These are phyloP conservation scores for Brachionichthys hirsutus DNA, from an alignment of 2,113 vertebrate genomes.

Conservation along the genomic window DNA sequence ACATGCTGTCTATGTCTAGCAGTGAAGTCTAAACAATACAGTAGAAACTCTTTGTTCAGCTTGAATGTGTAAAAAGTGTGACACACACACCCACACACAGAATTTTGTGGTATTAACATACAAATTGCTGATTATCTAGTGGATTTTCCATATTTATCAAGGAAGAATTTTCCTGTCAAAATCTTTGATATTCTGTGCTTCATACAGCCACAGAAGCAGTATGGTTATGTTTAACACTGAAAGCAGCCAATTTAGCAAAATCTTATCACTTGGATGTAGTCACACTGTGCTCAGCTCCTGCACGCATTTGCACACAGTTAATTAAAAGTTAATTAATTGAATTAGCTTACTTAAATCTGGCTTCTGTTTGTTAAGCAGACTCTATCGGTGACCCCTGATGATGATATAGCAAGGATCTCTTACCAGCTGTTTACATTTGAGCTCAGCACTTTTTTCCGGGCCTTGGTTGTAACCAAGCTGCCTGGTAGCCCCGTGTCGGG, in stretches of 20 bases:
- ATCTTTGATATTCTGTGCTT: slow-evolving; percentile 47
- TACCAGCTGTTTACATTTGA: slow-evolving; percentile 36
- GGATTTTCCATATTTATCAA: slow-evolving; percentile 51
- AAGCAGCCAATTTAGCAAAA: slow-evolving; percentile 54
- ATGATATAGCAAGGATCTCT: slow-evolving; percentile 32
- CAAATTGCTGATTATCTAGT: slow-evolving; percentile 71
- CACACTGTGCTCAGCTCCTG: slow-evolving; percentile 58
- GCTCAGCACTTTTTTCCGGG: slow-evolving; percentile 57
- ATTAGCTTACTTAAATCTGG: slow-evolving; percentile 15
- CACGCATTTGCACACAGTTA: slow-evolving; percentile 56
- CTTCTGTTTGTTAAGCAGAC: slow-evolving; percentile 45
- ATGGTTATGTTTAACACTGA: slow-evolving; percentile 55
- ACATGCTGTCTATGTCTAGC: slow-evolving; percentile 50
- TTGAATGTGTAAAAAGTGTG: slow-evolving; percentile 60
- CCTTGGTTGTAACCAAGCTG: slow-evolving; percentile 56
- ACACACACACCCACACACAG: slow-evolving; percentile 2
- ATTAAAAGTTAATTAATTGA: too few relatives aligned
- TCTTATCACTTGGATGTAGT: slow-evolving; percentile 66
- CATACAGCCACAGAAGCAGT: slow-evolving; percentile 14
- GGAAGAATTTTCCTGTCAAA: slow-evolving; percentile 54
- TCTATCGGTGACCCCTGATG: slow-evolving; percentile 37
- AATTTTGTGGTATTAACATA: slow-evolving; percentile 73
- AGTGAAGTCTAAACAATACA: slow-evolving; percentile 46
- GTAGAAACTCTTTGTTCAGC: slow-evolving; percentile 62
- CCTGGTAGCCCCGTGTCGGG: slow-evolving; percentile 64